Percentiles rank a stretch among this genome's conserved stretches.
phyloP scores from a whole-genome alignment of 2,888 invertebrate species.

The Fragum fragum region DNA sequence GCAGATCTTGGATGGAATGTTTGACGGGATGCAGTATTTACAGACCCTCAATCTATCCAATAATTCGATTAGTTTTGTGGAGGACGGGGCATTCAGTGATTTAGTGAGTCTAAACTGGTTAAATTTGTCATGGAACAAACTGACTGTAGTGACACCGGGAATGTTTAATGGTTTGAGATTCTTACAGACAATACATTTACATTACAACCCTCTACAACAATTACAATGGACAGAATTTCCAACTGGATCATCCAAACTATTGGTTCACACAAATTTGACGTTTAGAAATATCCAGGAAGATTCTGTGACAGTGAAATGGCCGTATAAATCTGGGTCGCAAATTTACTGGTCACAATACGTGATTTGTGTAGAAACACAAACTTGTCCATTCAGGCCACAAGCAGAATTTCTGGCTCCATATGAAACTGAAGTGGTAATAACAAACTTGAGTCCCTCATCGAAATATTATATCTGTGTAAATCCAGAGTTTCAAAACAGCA shows the following conservation, averaged over 20 bases:
- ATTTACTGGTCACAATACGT: constrained; percentile 72
- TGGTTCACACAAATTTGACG: constrained; percentile 68
- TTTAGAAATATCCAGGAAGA: constrained; percentile 50
- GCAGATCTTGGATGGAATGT: constrained; percentile 72
- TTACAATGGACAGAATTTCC: constrained; percentile 59
- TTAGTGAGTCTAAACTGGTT: constrained; percentile 65
- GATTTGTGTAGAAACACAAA: constrained; percentile 51
- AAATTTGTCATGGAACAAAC: constrained; percentile 68
- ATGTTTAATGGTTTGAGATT: constrained; percentile 56
- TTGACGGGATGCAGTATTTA: constrained; percentile 74
- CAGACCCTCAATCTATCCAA: constrained; percentile 63
- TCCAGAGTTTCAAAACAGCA: constrained; percentile 64
- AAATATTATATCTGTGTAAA: constrained; percentile 73
- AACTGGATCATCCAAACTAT: constrained; percentile 18
- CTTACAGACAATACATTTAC: constrained; percentile 57
- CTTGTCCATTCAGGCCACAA: constrained; percentile 62
- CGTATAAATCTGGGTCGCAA: constrained; percentile 68
- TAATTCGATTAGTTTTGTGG: constrained; percentile 67
- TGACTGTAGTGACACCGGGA: constrained; percentile 44
- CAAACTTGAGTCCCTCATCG: constrained; percentile 58
- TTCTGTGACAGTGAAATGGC: constrained; percentile 67
- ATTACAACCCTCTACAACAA: constrained; percentile 65
- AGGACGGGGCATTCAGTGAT: constrained; percentile 63
- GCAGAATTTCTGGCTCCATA: constrained; percentile 68
- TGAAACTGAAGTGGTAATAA: constrained; percentile 47